A percentile compares a stretch with the other conserved stretches of the same genome.
Evolutionary conservation across 1,140 invertebrate genomes (phyloP).

Genomic region (Drosophila ironensis): DNA sequence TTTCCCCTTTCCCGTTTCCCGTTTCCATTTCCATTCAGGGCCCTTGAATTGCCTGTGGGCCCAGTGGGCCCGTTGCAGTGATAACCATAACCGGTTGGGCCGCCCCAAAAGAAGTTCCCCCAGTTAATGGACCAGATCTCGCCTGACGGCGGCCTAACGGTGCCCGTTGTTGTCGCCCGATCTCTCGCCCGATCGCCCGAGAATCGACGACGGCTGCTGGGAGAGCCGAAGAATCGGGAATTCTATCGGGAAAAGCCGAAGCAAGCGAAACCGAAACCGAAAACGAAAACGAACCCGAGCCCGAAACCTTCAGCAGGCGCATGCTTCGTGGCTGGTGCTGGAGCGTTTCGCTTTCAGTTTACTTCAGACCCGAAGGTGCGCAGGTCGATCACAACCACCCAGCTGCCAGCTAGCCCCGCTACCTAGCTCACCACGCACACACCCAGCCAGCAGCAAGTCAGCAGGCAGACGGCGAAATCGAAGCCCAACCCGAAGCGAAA

Average conservation of each 20-base stretch:
- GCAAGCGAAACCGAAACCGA: conserved; percentile 12
- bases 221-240: not conserved
- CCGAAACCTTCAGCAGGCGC: conserved; percentile 42
- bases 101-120: not conserved
- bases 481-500: conserved; percentile 10
- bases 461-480: conserved; percentile 25
- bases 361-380: conserved; percentile 61
- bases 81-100: conserved; percentile 27
- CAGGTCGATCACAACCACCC: conserved; percentile 42
- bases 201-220: too few species aligned
- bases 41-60: too few species aligned
- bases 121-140: not conserved
- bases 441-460: too few species aligned
- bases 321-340: conserved; percentile 52
- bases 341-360: conserved; percentile 64
- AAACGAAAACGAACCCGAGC: conserved; percentile 2
- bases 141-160: not conserved
- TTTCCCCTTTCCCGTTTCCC: too few species aligned
- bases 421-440: conserved; percentile 11
- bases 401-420: conserved; percentile 6
- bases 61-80: conserved; percentile 3
- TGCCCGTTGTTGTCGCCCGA: not conserved
- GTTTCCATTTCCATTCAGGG: too few species aligned
- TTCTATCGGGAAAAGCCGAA: not conserved
- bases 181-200: not conserved